Percentiles rank a stretch among this genome's conserved stretches.
These are phyloP conservation scores for Tipula helvola DNA, from an alignment of 2,888 invertebrate genomes.

Conservation along the genomic window DNA sequence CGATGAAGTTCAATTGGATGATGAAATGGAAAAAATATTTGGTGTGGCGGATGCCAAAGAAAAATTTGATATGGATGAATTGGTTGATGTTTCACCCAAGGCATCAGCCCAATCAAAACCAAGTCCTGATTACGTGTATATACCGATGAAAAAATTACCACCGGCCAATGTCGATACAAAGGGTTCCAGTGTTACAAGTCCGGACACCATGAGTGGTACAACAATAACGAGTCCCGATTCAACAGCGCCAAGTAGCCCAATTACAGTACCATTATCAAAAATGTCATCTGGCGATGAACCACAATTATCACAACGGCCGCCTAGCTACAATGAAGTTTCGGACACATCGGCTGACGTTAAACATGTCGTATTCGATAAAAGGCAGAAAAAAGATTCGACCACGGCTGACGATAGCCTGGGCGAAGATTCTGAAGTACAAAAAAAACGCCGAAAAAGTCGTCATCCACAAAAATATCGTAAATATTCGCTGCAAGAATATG, in stretches of 20 bases:
- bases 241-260: constrained; percentile 15
- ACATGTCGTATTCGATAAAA: constrained; percentile 39
- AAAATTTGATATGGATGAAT: constrained; percentile 46
- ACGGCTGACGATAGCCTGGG: constrained; percentile 28
- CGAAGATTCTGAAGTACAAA: constrained; percentile 28
- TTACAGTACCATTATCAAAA: constrained; percentile 1
- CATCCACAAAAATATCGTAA: constrained; percentile 56
- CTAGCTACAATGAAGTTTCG: constrained; percentile 28
- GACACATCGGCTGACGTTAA: constrained; percentile 35
- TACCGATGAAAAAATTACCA: not conserved
- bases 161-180: constrained; percentile 26
- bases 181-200: constrained; percentile 14
- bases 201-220: constrained; percentile 11
- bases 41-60: constrained; percentile 47
- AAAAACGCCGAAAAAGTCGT: constrained; percentile 43
- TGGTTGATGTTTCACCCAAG: constrained; percentile 27
- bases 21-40: constrained; percentile 82
- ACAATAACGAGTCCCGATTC: constrained; percentile 9
- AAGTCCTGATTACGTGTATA: not conserved
- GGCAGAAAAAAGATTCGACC: constrained; percentile 29
- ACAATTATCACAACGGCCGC: constrained; percentile 35
- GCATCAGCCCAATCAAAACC: not conserved
- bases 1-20: constrained; percentile 63
- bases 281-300: constrained; percentile 26
- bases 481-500: constrained; percentile 65